phyloP scores from a whole-genome alignment of 2,888 invertebrate species.

The Drosophila testacea region DNA sequence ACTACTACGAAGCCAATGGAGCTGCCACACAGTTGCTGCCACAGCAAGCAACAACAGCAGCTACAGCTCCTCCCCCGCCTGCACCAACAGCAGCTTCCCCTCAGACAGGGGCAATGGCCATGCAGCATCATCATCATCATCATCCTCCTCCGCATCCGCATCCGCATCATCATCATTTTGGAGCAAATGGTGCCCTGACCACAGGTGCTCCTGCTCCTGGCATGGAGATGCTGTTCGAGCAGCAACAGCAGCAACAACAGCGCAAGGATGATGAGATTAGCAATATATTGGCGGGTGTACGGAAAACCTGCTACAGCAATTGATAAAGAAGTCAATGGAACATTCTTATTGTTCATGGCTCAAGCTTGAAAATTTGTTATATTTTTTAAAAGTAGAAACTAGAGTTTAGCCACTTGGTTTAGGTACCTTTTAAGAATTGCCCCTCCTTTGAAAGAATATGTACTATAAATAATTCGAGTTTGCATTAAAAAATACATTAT shows the following conservation, averaged over 20 bases:
- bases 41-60: slow-evolving; percentile 39
- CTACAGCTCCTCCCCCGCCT: slow-evolving; percentile 26
- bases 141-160: slow-evolving; percentile 48
- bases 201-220: slow-evolving; percentile 16
- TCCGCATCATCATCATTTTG: slow-evolving; percentile 47
- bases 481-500: slow-evolving; percentile 22
- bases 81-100: slow-evolving; percentile 38
- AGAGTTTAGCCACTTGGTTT: slow-evolving; percentile 46
- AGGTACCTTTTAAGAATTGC: slow-evolving; percentile 31
- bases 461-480: slow-evolving; percentile 45
- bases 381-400: slow-evolving; percentile 18
- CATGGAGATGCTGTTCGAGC: slow-evolving; percentile 84
- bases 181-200: slow-evolving; percentile 35
- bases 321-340: slow-evolving; percentile 76
- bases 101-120: slow-evolving; percentile 46
- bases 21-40: slow-evolving; percentile 49
- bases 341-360: neutral
- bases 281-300: slow-evolving; percentile 94
- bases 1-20: slow-evolving; percentile 71
- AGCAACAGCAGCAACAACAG: slow-evolving; percentile 84
- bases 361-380: slow-evolving; percentile 15
- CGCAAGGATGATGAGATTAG: slow-evolving; percentile 94
- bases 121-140: slow-evolving; percentile 49
- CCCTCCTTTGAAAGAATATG: slow-evolving; percentile 19
- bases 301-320: slow-evolving; percentile 94